Evolutionary conservation across 2,888 invertebrate genomes (phyloP).

Genomic region (Melanostoma mellinum): DNA sequence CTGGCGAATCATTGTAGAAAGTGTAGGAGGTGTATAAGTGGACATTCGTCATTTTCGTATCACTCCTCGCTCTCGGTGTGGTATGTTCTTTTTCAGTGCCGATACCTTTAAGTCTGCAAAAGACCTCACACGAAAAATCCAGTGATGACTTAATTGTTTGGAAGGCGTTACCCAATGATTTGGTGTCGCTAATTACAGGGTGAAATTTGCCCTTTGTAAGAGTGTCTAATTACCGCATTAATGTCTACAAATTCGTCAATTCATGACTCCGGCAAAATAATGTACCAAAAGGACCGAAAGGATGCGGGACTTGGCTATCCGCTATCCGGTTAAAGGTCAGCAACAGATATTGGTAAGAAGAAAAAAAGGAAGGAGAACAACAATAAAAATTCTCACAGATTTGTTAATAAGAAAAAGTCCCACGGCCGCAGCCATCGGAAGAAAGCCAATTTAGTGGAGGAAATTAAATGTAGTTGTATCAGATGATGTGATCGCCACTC

Average conservation of each 20-base stretch:
- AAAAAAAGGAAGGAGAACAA: slow-evolving; percentile 11
- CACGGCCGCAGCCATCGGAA: slow-evolving; percentile 42
- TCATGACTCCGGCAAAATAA: slow-evolving; percentile 31
- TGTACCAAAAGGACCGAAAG: slow-evolving; percentile 12
- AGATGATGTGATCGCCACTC: slow-evolving; percentile 62
- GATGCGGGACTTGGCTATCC: slow-evolving; percentile 2
- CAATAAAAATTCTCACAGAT: slow-evolving; percentile 51
- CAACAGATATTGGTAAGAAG: slow-evolving; percentile 4
- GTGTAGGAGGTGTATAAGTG: slow-evolving; percentile 58
- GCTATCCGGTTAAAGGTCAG: slow-evolving; percentile 43
- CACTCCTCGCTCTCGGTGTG: slow-evolving; percentile 34
- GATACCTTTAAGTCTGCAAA: slow-evolving; percentile 13
- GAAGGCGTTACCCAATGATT: slow-evolving; percentile 77
- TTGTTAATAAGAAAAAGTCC: slow-evolving; percentile 65
- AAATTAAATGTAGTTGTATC: slow-evolving; percentile 67
- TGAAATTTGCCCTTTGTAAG: slow-evolving; percentile 75
- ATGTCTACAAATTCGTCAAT: slow-evolving; percentile 56
- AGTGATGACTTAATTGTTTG: slow-evolving; percentile 71
- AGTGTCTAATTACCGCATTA: slow-evolving; percentile 57
- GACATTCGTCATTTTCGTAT: slow-evolving; percentile 47
- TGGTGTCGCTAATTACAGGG: slow-evolving; percentile 80
- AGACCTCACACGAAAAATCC: slow-evolving; percentile 65
- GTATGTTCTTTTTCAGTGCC: slow-evolving; percentile 16
- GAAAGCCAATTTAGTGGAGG: slow-evolving; percentile 59
- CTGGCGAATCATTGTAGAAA: slow-evolving; percentile 45